Evolutionary conservation across 2,888 invertebrate species (phyloP).

Genomic region (Drosophila monieri): DNA sequence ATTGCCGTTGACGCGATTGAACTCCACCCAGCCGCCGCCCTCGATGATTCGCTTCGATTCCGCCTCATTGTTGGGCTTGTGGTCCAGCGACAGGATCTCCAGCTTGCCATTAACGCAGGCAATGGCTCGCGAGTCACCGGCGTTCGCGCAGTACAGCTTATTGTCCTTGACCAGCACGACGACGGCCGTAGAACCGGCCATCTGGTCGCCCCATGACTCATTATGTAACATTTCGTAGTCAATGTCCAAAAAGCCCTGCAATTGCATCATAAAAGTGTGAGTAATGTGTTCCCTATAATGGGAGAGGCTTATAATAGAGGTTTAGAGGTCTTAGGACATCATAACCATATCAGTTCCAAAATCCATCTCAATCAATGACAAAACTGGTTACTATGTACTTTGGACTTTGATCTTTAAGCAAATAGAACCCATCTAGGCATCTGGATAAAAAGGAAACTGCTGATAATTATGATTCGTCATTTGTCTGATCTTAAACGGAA

Average conservation of each 20-base stretch:
- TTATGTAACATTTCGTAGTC: slow-evolving; percentile 97
- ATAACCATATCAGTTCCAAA: too few species aligned
- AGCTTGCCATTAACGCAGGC: slow-evolving; percentile 93
- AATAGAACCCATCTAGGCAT: not conserved
- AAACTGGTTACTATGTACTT: not conserved
- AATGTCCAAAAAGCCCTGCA: slow-evolving; percentile 93
- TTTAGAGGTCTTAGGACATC: too few species aligned
- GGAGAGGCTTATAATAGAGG: too few species aligned
- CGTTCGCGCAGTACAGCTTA: slow-evolving; percentile 96
- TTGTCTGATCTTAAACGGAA: not conserved
- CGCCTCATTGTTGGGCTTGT: slow-evolving; percentile 96
- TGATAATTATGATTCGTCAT: not conserved
- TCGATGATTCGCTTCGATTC: slow-evolving; percentile 95
- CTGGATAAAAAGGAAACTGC: not conserved
- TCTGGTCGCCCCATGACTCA: slow-evolving; percentile 93
- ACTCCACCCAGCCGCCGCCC: slow-evolving; percentile 98
- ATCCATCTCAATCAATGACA: too few species aligned
- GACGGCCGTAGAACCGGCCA: slow-evolving; percentile 97
- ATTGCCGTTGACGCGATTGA: slow-evolving; percentile 99
- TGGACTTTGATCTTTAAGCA: not conserved
- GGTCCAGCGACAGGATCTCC: slow-evolving; percentile 91
- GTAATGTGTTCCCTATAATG: too few species aligned
- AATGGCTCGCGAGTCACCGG: slow-evolving; percentile 98
- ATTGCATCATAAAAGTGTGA: slow-evolving; percentile 20
- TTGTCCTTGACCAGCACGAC: slow-evolving; percentile 93